Base-by-base conservation (phyloP, 1,140 invertebrate species). In the Drosophila truncata region DNA sequence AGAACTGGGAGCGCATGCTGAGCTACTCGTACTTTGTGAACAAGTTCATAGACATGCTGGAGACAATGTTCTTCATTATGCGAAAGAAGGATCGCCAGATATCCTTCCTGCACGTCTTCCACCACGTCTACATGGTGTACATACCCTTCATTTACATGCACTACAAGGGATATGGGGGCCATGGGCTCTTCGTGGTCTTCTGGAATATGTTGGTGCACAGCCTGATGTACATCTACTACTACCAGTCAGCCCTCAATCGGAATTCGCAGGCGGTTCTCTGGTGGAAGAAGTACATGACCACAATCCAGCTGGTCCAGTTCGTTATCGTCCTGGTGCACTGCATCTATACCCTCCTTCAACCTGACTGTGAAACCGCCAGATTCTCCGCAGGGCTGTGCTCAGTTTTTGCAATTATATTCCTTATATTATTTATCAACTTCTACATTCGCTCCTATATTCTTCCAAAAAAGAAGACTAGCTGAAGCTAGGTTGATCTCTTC, bases 361-460 rank as follows among this genome's bases (percentile, higher is more conserved):
- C 94, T 94, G n/a, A 96, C 33, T 98, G 97, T 90, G 93, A 94
- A 7, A 35, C 54, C 3, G 47, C 84, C 6, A 52, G 25, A 10
- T 25, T 59, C 2, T 20, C 54, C 0, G 42, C 69, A 11, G 27
- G 2, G 2, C 10, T 37, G 10, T 14, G 10, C 5, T 16, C 20
- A 1, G 0, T 27, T 0, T 8, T 72, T 9, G 25, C 61, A 0
- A 0, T 10, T 2, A 7, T 49, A 23, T 72, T 72, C 29, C 23
- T 72, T 29, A 11, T 60, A 25, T 23, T 72, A 14, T 72, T 72
- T 3, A 27, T 18, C 16, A 72, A 72, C 23, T 72, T 72, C 14
- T 72, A 71, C 11, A n/a, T 71, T n/a, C 18, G 8, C 5, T 23
- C 20, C 29, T 72, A 72, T 33, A 33, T 71, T 9, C 14, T 59